Percentiles rank a stretch among this genome's conserved stretches.
These are phyloP conservation scores for Thaumetopoea pityocampa DNA, from an alignment of 1,140 invertebrate genomes.

Conservation along the genomic window DNA sequence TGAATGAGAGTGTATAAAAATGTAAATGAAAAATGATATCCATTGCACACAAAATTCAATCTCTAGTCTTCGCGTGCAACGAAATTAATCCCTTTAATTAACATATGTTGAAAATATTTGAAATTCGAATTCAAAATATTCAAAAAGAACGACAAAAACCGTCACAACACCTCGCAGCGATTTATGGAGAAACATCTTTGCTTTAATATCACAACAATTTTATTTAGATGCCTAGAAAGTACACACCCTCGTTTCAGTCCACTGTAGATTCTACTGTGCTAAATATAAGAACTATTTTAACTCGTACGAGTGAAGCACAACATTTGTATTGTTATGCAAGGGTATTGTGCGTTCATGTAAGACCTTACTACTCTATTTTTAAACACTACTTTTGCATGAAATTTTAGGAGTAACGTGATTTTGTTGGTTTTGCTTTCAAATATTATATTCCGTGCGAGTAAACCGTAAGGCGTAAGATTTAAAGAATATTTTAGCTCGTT, in stretches of 20 bases:
- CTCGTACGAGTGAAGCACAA: background rate
- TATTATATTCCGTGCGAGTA: no score
- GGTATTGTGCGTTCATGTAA: background rate
- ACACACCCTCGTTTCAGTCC: no score
- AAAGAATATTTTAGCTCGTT: conserved; percentile 5
- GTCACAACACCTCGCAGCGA: conserved; percentile 22
- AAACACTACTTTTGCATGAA: no score
- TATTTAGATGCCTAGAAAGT: conserved; percentile 16
- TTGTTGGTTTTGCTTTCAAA: no score
- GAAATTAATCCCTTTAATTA: conserved; percentile 4
- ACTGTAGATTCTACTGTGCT: no score
- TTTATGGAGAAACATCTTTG: conserved; percentile 36
- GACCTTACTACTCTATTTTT: background rate
- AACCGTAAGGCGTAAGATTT: no score
- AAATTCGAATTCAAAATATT: conserved; percentile 15
- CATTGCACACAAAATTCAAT: no score
- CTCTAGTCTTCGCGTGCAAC: no score
- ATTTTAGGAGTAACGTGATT: no score
- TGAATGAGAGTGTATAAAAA: no score
- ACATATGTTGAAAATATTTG: conserved; percentile 13
- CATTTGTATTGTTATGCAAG: conserved; percentile 10
- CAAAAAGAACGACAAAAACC: conserved; percentile 8
- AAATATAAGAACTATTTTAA: conserved; percentile 1
- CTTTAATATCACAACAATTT: conserved; percentile 32
- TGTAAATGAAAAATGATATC: no score